Evolutionary conservation across 2,797 vertebrate genomes (phyloP), one percentile per base, ranked within the genome.

Genomic region (Mormyrops attenuatus): DNA sequence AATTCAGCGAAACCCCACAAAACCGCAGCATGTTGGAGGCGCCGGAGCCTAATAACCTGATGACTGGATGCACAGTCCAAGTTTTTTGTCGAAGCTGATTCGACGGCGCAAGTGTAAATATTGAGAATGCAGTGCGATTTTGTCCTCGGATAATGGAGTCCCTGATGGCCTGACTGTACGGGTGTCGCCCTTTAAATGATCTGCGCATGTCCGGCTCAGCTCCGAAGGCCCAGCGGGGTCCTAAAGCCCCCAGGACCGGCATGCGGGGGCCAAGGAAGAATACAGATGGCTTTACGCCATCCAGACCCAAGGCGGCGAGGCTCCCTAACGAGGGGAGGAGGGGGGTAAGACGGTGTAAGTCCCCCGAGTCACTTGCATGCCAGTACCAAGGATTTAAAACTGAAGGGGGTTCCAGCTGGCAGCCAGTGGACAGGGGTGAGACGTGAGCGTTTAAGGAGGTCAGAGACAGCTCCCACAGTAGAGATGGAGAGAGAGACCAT

Each of bases 371-470:
- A 38, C 38, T 77, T 20, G 38, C 34, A 20, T 77, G 73, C 73
- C 38, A 77, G 73, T 77, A 77, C 73, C 5, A 41, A 77, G 73
- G 34, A 77, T 77, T 77, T 77, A 77, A 77, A 77, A 5, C 73
- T 77, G 73, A 77, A 17, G 69, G 69, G 13, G 69, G 69, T 41
- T 77, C 69, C 69, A 77, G 73, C 73, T 77, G 73, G 73, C 73
- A 77, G 73, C 34, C 38, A 41, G 73, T 41, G 73, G 38, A 41
- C 73, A 77, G 38, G 73, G 73, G 73, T 77, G 73, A 77, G 73
- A n/a, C 38, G 73, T 44, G 38, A 44, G 73, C 38, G 2, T 77
- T 77, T 77, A 77, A 77, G 38, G 73, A 77, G 73, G 73, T 77
- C 73, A 77, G 38, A 41, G 11, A 44, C 73, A 8, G 73, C 73